phyloP scores from a whole-genome alignment of 2,888 invertebrate genomes.

The Masnerella sp. region DNA sequence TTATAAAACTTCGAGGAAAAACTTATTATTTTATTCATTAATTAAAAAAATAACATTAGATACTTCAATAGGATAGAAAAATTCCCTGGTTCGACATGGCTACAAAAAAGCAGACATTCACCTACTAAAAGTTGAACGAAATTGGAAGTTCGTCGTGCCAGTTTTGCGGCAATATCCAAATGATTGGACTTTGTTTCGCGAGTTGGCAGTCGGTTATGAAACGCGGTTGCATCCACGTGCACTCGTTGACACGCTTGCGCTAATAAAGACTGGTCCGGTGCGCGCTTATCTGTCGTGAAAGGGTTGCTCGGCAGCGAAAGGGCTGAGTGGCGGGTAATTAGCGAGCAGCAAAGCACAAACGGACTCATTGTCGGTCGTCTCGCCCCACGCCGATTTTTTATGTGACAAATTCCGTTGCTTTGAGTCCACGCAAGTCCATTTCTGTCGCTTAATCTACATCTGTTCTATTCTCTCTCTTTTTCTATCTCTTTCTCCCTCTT shows the following conservation, averaged over 20 bases:
- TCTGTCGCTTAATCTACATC: constrained; percentile 51
- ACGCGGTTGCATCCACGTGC: constrained; percentile 1
- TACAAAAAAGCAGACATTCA: no score
- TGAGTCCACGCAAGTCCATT: constrained; percentile 58
- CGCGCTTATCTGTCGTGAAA: constrained; percentile 49
- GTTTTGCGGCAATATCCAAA: no score
- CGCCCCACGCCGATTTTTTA: constrained; percentile 61
- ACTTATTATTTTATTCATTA: no score
- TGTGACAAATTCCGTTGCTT: constrained; percentile 66
- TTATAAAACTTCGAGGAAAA: no score
- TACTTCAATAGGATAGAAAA: no score
- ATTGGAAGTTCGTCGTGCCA: no score
- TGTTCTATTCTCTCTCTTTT: constrained; percentile 24
- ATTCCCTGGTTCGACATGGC: no score
- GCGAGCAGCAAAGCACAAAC: constrained; percentile 69
- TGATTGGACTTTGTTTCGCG: no score
- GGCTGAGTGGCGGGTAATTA: constrained; percentile 68
- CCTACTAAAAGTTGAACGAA: no score
- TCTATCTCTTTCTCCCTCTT: constrained; percentile 7
- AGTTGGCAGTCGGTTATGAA: constrained; percentile 2
- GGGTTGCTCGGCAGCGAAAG: constrained; percentile 39
- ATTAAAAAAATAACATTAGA: no score
- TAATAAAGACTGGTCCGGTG: constrained; percentile 48
- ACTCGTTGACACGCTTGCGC: constrained; percentile 44
- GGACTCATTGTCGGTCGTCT: constrained; percentile 63